A percentile compares a stretch with the other conserved stretches of the same genome.
Evolutionary conservation across 2,797 vertebrate species (phyloP).

Genomic region (Malurus leucopterus): DNA sequence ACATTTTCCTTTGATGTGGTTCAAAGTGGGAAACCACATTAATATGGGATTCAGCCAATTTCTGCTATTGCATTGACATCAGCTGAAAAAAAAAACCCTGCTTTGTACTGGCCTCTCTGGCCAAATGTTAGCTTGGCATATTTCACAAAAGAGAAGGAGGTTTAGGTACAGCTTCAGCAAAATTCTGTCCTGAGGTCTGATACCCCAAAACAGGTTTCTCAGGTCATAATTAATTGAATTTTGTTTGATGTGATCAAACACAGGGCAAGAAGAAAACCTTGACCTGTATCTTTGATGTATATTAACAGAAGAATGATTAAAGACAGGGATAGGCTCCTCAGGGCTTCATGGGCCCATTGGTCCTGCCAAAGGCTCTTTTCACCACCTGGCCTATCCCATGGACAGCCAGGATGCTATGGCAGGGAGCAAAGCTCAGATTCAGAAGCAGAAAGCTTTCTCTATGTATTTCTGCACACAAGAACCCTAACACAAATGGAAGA

Average conservation of each 20-base stretch:
- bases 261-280: neutral
- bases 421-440: neutral
- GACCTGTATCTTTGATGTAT: neutral
- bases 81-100: neutral
- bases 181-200: neutral
- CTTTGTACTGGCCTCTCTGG: neutral
- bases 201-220: neutral
- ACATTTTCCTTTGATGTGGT: slow-evolving; percentile 29
- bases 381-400: neutral
- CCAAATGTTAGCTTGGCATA: slow-evolving; percentile 29
- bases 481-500: fast-evolving
- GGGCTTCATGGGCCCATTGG: neutral
- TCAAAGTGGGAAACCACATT: slow-evolving; percentile 36
- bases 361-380: slow-evolving; percentile 8
- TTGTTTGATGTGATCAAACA: neutral
- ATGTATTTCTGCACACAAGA: neutral
- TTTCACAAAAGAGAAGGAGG: neutral
- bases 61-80: slow-evolving; percentile 22
- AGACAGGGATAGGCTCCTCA: neutral
- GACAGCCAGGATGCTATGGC: neutral
- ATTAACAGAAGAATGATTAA: neutral
- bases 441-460: neutral
- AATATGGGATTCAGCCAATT: neutral
- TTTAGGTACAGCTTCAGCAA: neutral
- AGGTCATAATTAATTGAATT: neutral